These are phyloP conservation scores for Anabacerthia variegaticeps DNA, from an alignment of 2,797 vertebrate species.

Conservation along the genomic window DNA sequence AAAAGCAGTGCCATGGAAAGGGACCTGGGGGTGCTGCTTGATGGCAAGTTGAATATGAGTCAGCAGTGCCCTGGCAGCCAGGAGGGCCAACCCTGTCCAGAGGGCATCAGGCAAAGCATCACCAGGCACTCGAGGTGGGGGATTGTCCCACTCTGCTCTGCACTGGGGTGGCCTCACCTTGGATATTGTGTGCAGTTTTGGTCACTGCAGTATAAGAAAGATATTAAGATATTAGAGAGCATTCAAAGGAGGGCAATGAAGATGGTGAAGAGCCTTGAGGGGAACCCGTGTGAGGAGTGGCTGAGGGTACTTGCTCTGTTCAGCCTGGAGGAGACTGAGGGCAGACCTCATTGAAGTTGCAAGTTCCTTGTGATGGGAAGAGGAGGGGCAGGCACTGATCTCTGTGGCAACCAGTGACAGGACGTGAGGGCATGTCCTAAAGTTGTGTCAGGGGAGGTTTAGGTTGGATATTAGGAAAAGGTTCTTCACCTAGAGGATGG, in stretches of 20 bases:
- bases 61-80: not conserved
- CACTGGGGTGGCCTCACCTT: not conserved
- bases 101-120: not conserved
- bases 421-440: not conserved
- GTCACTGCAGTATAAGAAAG: not conserved
- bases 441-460: not conserved
- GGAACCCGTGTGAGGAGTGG: not conserved
- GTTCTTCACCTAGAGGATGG: not conserved
- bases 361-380: not conserved
- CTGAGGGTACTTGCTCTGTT: not conserved
- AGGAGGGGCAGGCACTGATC: not conserved
- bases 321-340: not conserved
- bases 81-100: not conserved
- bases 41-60: not conserved
- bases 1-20: not conserved
- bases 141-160: not conserved
- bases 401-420: not conserved
- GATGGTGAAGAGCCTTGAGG: not conserved
- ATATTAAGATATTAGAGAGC: not conserved
- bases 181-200: not conserved
- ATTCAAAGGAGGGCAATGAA: not conserved
- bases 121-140: fast-evolving
- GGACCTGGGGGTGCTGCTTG: not conserved
- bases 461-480: not conserved
- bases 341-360: not conserved